These are phyloP conservation scores for Gambelia wislizenii DNA, from an alignment of 2,797 vertebrate species.

Conservation along the genomic window DNA sequence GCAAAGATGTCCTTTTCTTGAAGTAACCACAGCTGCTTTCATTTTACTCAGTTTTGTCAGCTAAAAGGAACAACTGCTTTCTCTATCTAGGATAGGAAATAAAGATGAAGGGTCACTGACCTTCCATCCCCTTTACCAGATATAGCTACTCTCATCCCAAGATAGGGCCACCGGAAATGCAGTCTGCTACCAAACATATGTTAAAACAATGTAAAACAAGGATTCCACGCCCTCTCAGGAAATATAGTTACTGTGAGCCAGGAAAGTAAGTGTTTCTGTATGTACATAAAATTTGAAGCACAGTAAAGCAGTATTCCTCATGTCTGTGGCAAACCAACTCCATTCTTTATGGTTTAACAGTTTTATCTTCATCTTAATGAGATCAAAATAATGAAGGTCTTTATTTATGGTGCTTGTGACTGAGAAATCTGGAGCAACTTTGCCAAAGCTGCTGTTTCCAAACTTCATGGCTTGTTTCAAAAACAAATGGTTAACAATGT, in stretches of 20 bases:
- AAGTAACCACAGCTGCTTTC: slow-evolving; percentile 1
- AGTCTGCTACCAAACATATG: background rate
- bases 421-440: slow-evolving; percentile 37
- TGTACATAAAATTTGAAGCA: background rate
- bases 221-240: slow-evolving; percentile 2
- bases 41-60: background rate
- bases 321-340: slow-evolving; percentile 7
- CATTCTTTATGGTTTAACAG: background rate
- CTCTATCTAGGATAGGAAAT: slow-evolving; percentile 18
- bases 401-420: slow-evolving; percentile 14
- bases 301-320: background rate
- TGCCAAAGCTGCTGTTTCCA: background rate
- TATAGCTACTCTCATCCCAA: background rate
- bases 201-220: slow-evolving; percentile 26
- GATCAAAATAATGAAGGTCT: slow-evolving; percentile 27
- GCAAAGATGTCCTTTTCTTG: background rate
- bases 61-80: background rate
- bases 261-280: background rate
- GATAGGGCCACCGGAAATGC: slow-evolving; percentile 9
- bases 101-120: slow-evolving; percentile 16
- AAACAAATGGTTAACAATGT: background rate
- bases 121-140: background rate
- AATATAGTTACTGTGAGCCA: slow-evolving; percentile 4
- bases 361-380: slow-evolving; percentile 30
- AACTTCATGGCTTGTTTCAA: background rate